Percentiles rank a stretch among this genome's conserved stretches.
phyloP scores from a whole-genome alignment of 2,797 vertebrate species.

The Semaprochilodus insignis region DNA sequence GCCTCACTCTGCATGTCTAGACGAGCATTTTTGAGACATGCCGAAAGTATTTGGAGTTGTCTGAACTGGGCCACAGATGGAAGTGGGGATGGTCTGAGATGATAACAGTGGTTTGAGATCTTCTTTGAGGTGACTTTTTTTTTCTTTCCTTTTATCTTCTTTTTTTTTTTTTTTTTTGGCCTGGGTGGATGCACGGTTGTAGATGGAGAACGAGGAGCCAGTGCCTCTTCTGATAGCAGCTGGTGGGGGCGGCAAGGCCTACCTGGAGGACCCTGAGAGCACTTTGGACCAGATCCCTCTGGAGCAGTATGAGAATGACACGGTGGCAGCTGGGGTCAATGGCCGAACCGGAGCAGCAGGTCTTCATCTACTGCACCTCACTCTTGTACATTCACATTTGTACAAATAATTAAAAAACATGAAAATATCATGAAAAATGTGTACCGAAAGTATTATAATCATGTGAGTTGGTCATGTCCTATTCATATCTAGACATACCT shows the following conservation, averaged over 20 bases:
- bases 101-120: slow-evolving; percentile 4
- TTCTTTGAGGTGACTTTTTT: slow-evolving; percentile 21
- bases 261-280: slow-evolving; percentile 82
- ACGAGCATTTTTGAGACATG: slow-evolving; percentile 49
- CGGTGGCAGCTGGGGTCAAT: slow-evolving; percentile 74
- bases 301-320: slow-evolving; percentile 88
- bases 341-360: slow-evolving; percentile 87
- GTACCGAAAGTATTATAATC: too few species aligned
- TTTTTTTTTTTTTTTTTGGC: not conserved
- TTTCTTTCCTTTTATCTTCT: not conserved
- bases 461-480: too few species aligned
- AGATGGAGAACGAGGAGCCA: slow-evolving; percentile 77
- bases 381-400: too few species aligned
- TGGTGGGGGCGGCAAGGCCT: slow-evolving; percentile 91
- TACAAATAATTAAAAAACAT: too few species aligned
- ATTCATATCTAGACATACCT: too few species aligned
- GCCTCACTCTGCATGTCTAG: slow-evolving; percentile 29
- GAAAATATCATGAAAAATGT: too few species aligned
- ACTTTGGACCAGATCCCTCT: slow-evolving; percentile 71
- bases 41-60: slow-evolving; percentile 51
- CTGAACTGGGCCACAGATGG: slow-evolving; percentile 34
- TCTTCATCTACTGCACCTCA: slow-evolving; percentile 57
- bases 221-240: slow-evolving; percentile 89
- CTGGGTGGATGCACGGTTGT: slow-evolving; percentile 32
- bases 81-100: slow-evolving; percentile 8